phyloP scores from a whole-genome alignment of 2,888 invertebrate genomes.

The Stenodema calcarata region DNA sequence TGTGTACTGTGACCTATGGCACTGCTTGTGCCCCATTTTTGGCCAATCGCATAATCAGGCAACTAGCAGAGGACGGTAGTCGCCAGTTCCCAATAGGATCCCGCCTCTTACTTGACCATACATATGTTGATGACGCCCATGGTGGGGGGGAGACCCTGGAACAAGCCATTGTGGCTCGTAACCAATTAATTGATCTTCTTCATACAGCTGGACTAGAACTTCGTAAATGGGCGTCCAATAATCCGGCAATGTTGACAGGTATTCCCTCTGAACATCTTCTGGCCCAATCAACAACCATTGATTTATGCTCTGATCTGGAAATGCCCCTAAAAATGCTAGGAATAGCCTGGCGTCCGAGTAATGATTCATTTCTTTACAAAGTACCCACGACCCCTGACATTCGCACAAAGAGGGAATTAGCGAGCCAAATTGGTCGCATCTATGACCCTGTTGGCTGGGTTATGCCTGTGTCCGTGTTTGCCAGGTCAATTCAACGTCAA shows the following conservation, averaged over 20 bases:
- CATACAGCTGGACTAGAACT: not conserved
- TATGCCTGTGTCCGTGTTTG: not conserved
- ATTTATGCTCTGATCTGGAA: not conserved
- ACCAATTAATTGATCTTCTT: not conserved
- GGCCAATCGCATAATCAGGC: slow-evolving; percentile 51
- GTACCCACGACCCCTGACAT: not conserved
- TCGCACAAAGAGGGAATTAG: not conserved
- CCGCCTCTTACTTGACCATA: slow-evolving; percentile 45
- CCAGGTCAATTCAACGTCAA: not conserved
- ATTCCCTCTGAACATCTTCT: not conserved
- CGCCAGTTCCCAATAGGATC: slow-evolving; percentile 52
- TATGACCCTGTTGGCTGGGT: not conserved
- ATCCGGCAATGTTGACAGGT: not conserved
- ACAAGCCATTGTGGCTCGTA: not conserved
- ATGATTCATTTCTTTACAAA: not conserved
- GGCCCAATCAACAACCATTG: not conserved
- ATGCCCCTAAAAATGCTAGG: not conserved
- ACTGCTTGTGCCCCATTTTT: slow-evolving; percentile 14
- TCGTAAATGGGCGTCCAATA: slow-evolving; percentile 29
- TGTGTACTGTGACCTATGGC: slow-evolving; percentile 18
- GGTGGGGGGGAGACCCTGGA: not conserved
- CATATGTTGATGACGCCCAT: no score
- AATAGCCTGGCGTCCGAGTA: not conserved
- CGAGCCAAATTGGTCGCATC: not conserved
- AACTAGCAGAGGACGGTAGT: slow-evolving; percentile 53